Evolutionary conservation across 1,140 invertebrate genomes (phyloP), one percentile per base, ranked within the genome.

Genomic region (Hyles vespertilio): DNA sequence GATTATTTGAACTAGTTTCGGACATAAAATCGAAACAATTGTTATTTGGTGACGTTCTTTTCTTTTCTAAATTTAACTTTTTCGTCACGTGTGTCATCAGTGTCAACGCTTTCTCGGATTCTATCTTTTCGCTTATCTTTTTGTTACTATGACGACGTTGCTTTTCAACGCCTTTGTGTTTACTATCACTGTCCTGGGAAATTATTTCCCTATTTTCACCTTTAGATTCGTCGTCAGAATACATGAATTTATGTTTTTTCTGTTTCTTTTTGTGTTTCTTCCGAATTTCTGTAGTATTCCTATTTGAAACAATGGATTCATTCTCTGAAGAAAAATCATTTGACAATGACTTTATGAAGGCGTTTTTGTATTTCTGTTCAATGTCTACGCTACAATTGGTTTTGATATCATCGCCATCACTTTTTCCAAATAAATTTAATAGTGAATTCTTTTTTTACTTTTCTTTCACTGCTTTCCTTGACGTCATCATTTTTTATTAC

Each of bases 241-340:
- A 84, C 2, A 91, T 91, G 64, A 91, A 92, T 74, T 95, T 96
- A 56, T 94, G 92, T 4, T 93, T 92, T 73, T 95, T 95, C 74
- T 95, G 94, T 72, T 95, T 96, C 85, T 96, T 96, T 77, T 95
- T 95, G 69, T 96, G 95, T 72, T 95, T 95, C 71, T 94, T 95
- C 3, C 93, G 88, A 34, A 90, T 74, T 69, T 93, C 92, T 32
- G 79, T 66, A 59, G 56, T 53, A 74, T 74, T 81, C 66, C 72
- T 81, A 63, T 78, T 84, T 32, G 73, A 79, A 52, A 72, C 59
- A 48, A 81, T 69, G 2, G 83, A 88, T 70, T 92, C 91, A 61
- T 87, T 91, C 77, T 89, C 91, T n/a, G 91, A 91, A 33, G 90
- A 92, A 65, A 90, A 85, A 56, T 92, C 91, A 57, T 86, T 88